phyloP scores from a whole-genome alignment of 1,140 invertebrate species.

The Drosophila nasuta region DNA sequence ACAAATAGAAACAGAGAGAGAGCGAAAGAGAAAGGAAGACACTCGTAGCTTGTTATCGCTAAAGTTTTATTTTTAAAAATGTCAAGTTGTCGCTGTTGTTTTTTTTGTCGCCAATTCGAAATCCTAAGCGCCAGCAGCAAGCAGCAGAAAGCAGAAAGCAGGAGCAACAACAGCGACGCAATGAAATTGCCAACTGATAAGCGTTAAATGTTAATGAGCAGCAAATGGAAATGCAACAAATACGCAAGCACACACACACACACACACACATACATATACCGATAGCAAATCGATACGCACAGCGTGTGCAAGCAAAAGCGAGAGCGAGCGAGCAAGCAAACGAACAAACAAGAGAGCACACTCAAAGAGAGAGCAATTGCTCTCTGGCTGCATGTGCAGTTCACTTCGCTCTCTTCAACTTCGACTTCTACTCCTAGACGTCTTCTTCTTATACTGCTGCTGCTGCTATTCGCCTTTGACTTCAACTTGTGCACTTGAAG shows the following conservation, averaged over 20 bases:
- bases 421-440: too few relatives aligned
- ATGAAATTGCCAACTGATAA: conserved; percentile 33
- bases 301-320: background rate
- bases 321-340: background rate
- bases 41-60: conserved; percentile 35
- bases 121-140: conserved; percentile 13
- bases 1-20: background rate
- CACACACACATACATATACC: background rate
- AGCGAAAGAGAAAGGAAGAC: background rate
- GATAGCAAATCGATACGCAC: conserved; percentile 51
- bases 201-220: conserved; percentile 41
- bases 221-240: conserved; percentile 49
- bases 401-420: background rate
- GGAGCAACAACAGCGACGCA: background rate
- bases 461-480: too few relatives aligned
- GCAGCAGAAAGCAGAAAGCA: too few relatives aligned
- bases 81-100: conserved; percentile 31
- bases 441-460: too few relatives aligned
- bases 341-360: background rate
- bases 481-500: too few relatives aligned
- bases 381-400: too few relatives aligned
- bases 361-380: background rate
- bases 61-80: conserved; percentile 37
- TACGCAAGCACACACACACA: conserved; percentile 15
- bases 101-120: background rate